phyloP scores from a whole-genome alignment of 2,113 vertebrate species.

The Thermophis baileyi region DNA sequence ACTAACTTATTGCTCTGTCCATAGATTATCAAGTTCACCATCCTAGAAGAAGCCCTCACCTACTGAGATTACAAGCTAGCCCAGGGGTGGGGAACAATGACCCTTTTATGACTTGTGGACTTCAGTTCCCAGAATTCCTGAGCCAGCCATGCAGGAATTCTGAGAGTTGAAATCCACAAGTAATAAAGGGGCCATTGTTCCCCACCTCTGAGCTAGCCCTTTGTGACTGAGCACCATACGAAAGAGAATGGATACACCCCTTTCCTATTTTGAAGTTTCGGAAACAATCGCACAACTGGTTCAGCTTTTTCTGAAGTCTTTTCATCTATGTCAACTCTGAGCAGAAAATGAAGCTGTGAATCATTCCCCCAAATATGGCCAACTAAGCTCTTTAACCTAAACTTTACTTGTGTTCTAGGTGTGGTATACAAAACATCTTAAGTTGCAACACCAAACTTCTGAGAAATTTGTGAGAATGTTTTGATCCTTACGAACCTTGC shows the following conservation, averaged over 20 bases:
- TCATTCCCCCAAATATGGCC: neutral
- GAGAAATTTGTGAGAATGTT: neutral
- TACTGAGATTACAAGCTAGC: neutral
- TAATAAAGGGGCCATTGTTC: no score
- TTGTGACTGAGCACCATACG: neutral
- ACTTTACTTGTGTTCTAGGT: neutral
- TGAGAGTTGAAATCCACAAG: no score
- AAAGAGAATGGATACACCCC: neutral
- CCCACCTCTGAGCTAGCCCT: neutral
- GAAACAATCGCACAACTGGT: neutral
- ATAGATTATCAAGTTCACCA: neutral
- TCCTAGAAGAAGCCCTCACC: neutral
- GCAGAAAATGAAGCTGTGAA: neutral
- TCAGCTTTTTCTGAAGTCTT: neutral
- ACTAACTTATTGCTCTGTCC: neutral
- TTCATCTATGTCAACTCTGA: neutral
- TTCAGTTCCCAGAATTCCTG: no score
- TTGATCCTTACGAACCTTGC: neutral
- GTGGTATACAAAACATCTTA: neutral
- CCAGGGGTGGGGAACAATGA: neutral
- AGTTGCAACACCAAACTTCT: neutral
- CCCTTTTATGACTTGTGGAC: no score
- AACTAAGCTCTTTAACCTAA: neutral
- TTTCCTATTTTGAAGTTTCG: neutral
- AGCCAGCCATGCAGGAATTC: neutral